A percentile compares a stretch with the other conserved stretches of the same genome.
These are phyloP conservation scores for Pammene fasciana DNA, from an alignment of 2,888 invertebrate genomes.

Conservation along the genomic window DNA sequence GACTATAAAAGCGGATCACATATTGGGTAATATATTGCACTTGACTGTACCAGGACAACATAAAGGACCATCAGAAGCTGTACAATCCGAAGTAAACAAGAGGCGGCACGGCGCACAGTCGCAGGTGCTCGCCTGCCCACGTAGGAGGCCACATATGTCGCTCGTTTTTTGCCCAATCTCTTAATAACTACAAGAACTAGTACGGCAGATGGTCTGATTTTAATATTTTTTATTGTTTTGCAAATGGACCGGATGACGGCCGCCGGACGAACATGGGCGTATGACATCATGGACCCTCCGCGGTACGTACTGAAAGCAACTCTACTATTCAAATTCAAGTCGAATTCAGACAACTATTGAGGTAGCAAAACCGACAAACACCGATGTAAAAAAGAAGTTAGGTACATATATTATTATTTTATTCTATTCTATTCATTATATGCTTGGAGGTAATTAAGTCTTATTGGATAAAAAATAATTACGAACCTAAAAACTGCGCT, in stretches of 20 bases:
- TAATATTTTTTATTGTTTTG: constrained; percentile 38
- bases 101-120: constrained; percentile 13
- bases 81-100: constrained; percentile 14
- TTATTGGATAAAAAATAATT: too few relatives aligned
- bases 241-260: constrained; percentile 30
- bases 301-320: neutral
- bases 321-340: constrained; percentile 7
- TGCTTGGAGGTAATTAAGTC: too few relatives aligned
- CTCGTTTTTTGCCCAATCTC: constrained; percentile 37
- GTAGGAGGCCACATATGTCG: constrained; percentile 36
- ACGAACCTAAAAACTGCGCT: too few relatives aligned
- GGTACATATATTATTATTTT: too few relatives aligned
- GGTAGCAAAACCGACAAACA: neutral
- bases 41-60: constrained; percentile 19
- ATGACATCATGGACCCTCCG: constrained; percentile 32
- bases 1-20: too few relatives aligned
- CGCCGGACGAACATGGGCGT: constrained; percentile 28
- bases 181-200: constrained; percentile 31
- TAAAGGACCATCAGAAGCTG: neutral
- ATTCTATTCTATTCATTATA: too few relatives aligned
- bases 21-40: neutral
- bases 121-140: constrained; percentile 38
- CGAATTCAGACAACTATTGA: neutral
- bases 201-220: constrained; percentile 38
- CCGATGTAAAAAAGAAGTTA: neutral